Conservation (phyloP, 1,140 invertebrate species). For the Caerostris extrusa region DNA sequence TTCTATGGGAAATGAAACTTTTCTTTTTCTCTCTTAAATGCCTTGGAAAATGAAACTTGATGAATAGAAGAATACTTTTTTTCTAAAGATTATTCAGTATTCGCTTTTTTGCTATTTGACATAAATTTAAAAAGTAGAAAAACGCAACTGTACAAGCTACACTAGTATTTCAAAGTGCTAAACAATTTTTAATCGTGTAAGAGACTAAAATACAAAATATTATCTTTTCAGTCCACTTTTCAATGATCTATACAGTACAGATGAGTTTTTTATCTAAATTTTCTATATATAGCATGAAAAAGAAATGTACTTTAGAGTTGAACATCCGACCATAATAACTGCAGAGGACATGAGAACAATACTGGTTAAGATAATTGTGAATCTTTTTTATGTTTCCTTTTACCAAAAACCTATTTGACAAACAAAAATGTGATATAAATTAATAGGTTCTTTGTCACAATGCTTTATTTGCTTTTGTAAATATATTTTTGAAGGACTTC, state of each 20-base stretch:
- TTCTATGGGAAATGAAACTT: background rate
- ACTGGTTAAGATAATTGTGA: background rate
- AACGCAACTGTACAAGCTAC: conserved; percentile 65
- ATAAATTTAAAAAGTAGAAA: conserved; percentile 64
- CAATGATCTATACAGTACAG: conserved; percentile 53
- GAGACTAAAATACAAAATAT: conserved; percentile 63
- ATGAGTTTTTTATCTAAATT: conserved; percentile 24
- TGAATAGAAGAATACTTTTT: background rate
- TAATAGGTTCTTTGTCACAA: background rate
- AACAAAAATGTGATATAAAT: background rate
- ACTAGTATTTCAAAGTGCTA: conserved; percentile 61
- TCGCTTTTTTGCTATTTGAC: background rate
- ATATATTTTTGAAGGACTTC: background rate
- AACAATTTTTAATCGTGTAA: conserved; percentile 40
- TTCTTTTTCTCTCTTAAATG: background rate
- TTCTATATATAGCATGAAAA: conserved; percentile 21
- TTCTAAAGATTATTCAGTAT: background rate
- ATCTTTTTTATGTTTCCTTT: background rate
- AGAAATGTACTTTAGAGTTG: conserved; percentile 26
- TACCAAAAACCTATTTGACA: background rate
- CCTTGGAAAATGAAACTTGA: background rate
- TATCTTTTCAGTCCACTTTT: conserved; percentile 4
- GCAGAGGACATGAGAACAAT: background rate
- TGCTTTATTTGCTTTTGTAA: background rate
- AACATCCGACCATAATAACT: background rate